Evolutionary conservation across 2,888 invertebrate genomes (phyloP).

Genomic region (Ectemnius continuus): DNA sequence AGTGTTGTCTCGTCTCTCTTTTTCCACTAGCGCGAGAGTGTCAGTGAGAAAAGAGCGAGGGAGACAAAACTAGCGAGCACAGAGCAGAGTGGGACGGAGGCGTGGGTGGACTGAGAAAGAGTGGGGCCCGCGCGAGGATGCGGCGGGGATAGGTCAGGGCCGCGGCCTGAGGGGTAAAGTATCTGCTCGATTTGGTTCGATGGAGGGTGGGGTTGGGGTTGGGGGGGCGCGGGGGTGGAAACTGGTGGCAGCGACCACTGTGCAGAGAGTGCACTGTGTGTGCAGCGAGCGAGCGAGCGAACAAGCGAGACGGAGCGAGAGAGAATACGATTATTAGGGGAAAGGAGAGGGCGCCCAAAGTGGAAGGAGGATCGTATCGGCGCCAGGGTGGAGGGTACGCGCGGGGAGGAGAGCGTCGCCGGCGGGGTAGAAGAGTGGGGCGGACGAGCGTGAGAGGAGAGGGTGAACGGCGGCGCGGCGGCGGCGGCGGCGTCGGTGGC

Average conservation of each 20-base stretch:
- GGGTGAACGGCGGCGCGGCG: constrained; percentile 6
- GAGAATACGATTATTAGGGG: not conserved
- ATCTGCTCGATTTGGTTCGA: constrained; percentile 14
- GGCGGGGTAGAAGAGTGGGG: constrained; percentile 5
- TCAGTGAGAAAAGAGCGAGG: too few relatives aligned
- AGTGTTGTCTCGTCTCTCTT: too few relatives aligned
- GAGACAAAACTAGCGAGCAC: not conserved
- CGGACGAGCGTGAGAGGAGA: not conserved
- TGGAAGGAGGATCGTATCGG: too few relatives aligned
- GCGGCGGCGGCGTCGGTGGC: not conserved
- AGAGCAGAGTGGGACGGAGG: constrained; percentile 72
- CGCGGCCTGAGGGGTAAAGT: constrained; percentile 44
- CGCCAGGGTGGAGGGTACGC: not conserved
- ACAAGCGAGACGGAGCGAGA: constrained; percentile 17
- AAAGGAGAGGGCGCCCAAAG: too few relatives aligned
- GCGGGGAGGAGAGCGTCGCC: constrained; percentile 6
- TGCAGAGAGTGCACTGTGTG: constrained; percentile 1
- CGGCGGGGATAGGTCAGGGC: constrained; percentile 70
- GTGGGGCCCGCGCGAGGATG: constrained; percentile 47
- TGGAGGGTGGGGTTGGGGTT: constrained; percentile 5
- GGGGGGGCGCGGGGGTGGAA: constrained; percentile 61
- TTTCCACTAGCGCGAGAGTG: not conserved
- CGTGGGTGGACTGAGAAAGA: constrained; percentile 75
- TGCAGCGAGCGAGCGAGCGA: not conserved
- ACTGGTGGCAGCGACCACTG: constrained; percentile 3